Conservation (phyloP, 1,140 invertebrate genomes). For the Drosophila novamexicana region DNA sequence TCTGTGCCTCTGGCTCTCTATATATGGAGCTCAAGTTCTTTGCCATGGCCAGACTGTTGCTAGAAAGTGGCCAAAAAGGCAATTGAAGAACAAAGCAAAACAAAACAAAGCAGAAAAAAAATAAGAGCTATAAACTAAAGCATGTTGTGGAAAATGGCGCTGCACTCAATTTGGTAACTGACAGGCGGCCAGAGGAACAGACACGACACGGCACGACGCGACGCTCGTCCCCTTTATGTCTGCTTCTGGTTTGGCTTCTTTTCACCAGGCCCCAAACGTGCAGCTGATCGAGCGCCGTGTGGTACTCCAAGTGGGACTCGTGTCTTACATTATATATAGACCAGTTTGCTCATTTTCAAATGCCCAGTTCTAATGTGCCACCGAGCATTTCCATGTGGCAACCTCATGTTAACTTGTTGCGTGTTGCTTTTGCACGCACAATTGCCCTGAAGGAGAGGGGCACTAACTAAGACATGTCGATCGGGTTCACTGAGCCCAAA, state of each 20-base stretch:
- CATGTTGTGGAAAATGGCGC: slow-evolving; percentile 74
- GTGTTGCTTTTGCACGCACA: slow-evolving; percentile 40
- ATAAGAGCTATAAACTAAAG: slow-evolving; percentile 50
- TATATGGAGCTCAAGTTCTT: slow-evolving; percentile 40
- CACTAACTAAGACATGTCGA: background rate
- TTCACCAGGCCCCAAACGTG: slow-evolving; percentile 57
- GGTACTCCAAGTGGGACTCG: slow-evolving; percentile 31
- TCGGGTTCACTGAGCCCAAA: slow-evolving; percentile 12
- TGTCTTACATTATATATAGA: slow-evolving; percentile 67
- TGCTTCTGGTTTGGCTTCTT: slow-evolving; percentile 65
- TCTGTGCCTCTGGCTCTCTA: slow-evolving; percentile 37
- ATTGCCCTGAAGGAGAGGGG: slow-evolving; percentile 29
- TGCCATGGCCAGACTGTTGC: slow-evolving; percentile 52
- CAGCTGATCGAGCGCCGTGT: slow-evolving; percentile 43
- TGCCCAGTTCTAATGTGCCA: slow-evolving; percentile 16
- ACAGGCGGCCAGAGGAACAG: slow-evolving; percentile 45
- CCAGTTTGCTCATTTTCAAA: slow-evolving; percentile 67
- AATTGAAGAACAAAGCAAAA: slow-evolving; percentile 26
- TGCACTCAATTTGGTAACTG: slow-evolving; percentile 80
- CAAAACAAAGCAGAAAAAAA: slow-evolving; percentile 27
- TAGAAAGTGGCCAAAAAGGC: slow-evolving; percentile 78
- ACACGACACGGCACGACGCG: slow-evolving; percentile 3
- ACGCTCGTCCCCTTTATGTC: slow-evolving; percentile 56
- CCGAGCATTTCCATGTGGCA: too few relatives aligned
- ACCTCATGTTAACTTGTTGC: slow-evolving; percentile 13